A percentile compares a stretch with the other conserved stretches of the same genome.
These are phyloP conservation scores for Altica lythri DNA, from an alignment of 2,888 invertebrate genomes.

Conservation along the genomic window DNA sequence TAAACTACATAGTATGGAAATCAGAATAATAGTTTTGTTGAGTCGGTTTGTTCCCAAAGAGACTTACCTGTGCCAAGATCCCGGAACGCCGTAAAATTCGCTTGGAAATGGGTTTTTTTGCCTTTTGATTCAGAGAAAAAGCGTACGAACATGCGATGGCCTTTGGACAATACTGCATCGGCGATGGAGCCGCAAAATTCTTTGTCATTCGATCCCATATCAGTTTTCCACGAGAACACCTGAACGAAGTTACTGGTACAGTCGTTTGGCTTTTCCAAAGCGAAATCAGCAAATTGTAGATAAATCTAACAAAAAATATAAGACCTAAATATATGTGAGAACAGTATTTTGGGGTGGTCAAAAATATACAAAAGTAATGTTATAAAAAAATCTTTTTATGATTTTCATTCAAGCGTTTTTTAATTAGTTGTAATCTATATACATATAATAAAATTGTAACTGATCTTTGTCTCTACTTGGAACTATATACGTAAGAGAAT, in stretches of 20 bases:
- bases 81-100: constrained; percentile 76
- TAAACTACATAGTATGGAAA: too few species aligned
- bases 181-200: constrained; percentile 88
- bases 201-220: constrained; percentile 64
- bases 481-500: too few species aligned
- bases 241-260: constrained; percentile 78
- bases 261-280: constrained; percentile 74
- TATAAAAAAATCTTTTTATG: too few species aligned
- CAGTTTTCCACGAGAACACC: constrained; percentile 69
- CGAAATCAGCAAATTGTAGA: constrained; percentile 68
- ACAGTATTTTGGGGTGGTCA: too few species aligned
- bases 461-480: too few species aligned
- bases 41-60: too few species aligned
- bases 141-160: constrained; percentile 74
- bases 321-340: too few species aligned
- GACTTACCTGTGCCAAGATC: constrained; percentile 62
- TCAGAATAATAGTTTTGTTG: too few species aligned
- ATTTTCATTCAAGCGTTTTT: too few species aligned
- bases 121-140: constrained; percentile 70
- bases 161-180: constrained; percentile 71
- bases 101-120: constrained; percentile 66
- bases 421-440: too few species aligned
- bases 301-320: constrained; percentile 64
- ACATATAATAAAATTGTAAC: too few species aligned
- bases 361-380: too few species aligned